These are phyloP conservation scores for Graphium colonna DNA, from an alignment of 2,888 invertebrate genomes.

Conservation along the genomic window DNA sequence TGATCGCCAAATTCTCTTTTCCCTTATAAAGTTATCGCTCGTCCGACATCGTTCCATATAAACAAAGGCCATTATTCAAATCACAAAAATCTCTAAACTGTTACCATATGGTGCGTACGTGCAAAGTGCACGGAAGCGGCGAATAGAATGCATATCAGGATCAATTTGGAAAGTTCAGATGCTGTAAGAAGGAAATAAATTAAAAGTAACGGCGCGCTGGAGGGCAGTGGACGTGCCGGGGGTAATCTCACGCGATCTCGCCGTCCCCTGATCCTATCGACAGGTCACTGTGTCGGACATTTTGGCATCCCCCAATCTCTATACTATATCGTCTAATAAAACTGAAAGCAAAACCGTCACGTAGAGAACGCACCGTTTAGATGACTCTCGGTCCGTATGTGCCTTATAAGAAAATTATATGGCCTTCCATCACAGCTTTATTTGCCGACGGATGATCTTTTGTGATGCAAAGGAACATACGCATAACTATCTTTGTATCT, in stretches of 20 bases:
- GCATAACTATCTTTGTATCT: too few relatives aligned
- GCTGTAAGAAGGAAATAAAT: slow-evolving; percentile 34
- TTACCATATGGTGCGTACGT: not conserved
- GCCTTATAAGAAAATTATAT: slow-evolving; percentile 19
- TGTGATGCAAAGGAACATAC: too few relatives aligned
- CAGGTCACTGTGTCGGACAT: slow-evolving; percentile 64
- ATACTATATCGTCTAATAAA: slow-evolving; percentile 38
- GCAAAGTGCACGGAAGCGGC: slow-evolving; percentile 1
- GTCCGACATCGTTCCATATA: not conserved
- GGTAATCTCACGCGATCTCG: slow-evolving; percentile 65
- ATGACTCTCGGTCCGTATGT: slow-evolving; percentile 16
- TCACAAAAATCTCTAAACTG: not conserved
- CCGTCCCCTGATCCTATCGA: slow-evolving; percentile 45
- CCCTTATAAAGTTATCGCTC: not conserved
- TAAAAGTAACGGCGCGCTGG: slow-evolving; percentile 40
- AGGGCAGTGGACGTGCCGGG: slow-evolving; percentile 55
- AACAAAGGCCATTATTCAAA: not conserved
- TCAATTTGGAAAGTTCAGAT: slow-evolving; percentile 25
- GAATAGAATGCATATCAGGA: slow-evolving; percentile 19
- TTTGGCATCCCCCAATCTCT: slow-evolving; percentile 41
- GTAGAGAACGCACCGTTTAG: slow-evolving; percentile 36
- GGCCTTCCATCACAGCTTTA: slow-evolving; percentile 17
- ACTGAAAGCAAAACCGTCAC: slow-evolving; percentile 39
- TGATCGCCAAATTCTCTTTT: slow-evolving; percentile 14
- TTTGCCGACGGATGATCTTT: too few relatives aligned